A percentile compares a stretch with the other conserved stretches of the same genome.
These are phyloP conservation scores for Tympanoctomys barrerae DNA, from an alignment of 2,797 vertebrate species.

Conservation along the genomic window DNA sequence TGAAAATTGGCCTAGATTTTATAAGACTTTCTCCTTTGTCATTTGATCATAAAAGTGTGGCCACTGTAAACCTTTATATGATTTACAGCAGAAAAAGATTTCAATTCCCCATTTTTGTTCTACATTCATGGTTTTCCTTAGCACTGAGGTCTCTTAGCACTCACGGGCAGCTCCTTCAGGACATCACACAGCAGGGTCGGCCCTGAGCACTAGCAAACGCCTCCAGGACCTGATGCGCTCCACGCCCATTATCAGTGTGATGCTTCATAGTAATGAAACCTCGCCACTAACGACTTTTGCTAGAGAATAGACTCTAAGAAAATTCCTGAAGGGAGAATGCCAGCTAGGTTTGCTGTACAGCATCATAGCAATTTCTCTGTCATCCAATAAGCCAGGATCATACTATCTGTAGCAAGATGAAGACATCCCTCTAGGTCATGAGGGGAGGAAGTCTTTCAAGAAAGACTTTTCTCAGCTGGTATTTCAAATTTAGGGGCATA, in stretches of 20 bases:
- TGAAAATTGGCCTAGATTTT: background rate
- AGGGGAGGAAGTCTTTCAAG: rapidly evolving
- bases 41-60: background rate
- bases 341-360: background rate
- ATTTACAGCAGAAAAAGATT: background rate
- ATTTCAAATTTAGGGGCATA: background rate
- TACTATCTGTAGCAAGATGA: background rate
- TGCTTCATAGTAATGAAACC: too few relatives aligned
- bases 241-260: rapidly evolving
- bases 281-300: background rate
- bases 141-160: background rate
- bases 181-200: background rate
- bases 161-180: background rate
- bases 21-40: background rate
- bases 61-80: too few relatives aligned
- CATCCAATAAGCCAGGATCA: background rate
- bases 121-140: background rate
- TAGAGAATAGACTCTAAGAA: background rate
- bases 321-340: background rate
- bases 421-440: rapidly evolving
- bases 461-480: too few relatives aligned
- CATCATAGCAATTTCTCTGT: background rate
- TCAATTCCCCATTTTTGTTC: background rate
- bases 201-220: too few relatives aligned
- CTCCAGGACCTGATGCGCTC: background rate